Base-by-base conservation (phyloP, 2,113 vertebrate genomes). In the Egretta garzetta region DNA sequence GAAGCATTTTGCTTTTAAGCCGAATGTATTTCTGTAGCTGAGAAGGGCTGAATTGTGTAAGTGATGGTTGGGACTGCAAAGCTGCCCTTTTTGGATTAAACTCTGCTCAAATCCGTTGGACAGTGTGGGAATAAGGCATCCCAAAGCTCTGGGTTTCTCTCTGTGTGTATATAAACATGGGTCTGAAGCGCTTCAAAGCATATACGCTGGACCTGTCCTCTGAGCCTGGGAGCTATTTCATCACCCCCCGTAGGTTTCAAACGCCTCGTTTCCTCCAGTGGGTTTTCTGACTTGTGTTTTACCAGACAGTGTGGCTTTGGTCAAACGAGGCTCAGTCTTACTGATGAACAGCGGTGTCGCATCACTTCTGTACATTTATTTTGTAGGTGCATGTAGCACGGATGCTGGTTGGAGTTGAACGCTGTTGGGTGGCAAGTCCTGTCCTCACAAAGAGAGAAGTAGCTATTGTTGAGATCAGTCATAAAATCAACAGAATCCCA, bases 1-100 rank as follows among this genome's bases (percentile, higher is more conserved):
- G 72, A 60, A 91, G 82, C 66, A 60, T 93, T 94, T 88, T 92
- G 50, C 47, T 82, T 93, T 88, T 60, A 90, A 93, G 74, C 93
- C 80, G 35, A 45, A 83, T 73, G 30, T 88, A 67, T 60, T 97
- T 91, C 22, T 77, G 12, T 32, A 53, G 81, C 86, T 66, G 91
- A 85, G 94, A 75, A 87, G 81, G 76, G 52, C 87, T 73, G 74
- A 58, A 24, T 7, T 55, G 71, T 12, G 62, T 23, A 77, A 27
- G 6, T 71, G 89, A 92, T 68, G 53, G 58, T 68, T 87, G 64
- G 93, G 35, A 13, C 80, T 63, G 45, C 35, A 74, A 49, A 87
- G 70, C 74, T 80, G 53, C 72, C 87, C 63, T 83, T 52, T 77
- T 21, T 20, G 90, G 66, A 83, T 96, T 93, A 85, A 76, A 47